Conservation (phyloP, 2,797 vertebrate genomes). For the Coilia nasus region DNA sequence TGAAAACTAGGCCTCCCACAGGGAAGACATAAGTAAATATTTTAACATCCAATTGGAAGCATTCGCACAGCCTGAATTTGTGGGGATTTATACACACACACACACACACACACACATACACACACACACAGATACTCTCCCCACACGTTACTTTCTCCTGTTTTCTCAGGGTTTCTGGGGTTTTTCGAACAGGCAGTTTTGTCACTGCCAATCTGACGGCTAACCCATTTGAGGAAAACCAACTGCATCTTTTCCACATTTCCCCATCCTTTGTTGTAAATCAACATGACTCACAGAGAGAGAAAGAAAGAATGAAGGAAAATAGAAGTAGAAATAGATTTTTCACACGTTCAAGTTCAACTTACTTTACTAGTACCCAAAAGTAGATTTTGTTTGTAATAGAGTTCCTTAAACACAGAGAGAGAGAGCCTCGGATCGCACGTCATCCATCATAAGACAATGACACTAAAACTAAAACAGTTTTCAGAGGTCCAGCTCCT, state of each 20-base stretch:
- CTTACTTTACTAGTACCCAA: too few relatives aligned
- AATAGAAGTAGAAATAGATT: not conserved
- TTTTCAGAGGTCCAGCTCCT: too few relatives aligned
- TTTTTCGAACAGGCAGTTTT: conserved; percentile 50
- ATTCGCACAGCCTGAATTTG: conserved; percentile 37
- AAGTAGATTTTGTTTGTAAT: too few relatives aligned
- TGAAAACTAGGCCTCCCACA: conserved; percentile 42
- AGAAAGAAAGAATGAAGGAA: conserved; percentile 20
- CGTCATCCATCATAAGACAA: too few relatives aligned
- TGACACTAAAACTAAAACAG: too few relatives aligned
- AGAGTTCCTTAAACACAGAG: too few relatives aligned
- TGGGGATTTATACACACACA: conserved; percentile 15
- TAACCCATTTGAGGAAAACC: conserved; percentile 52
- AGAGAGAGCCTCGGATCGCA: too few relatives aligned
- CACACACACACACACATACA: conserved; percentile 5
- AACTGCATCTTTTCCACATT: conserved; percentile 51
- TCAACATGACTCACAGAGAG: conserved; percentile 39
- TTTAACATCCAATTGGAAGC: conserved; percentile 53
- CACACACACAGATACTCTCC: not conserved
- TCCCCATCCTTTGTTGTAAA: conserved; percentile 39
- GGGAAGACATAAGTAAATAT: conserved; percentile 54
- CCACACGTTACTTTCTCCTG: not conserved
- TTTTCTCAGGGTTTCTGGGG: conserved; percentile 34
- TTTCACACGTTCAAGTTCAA: not conserved
- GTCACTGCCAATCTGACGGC: conserved; percentile 53